A percentile compares a stretch with the other conserved stretches of the same genome.
Evolutionary conservation across 2,888 invertebrate genomes (phyloP).

Genomic region (Drosophila flavopinicola): DNA sequence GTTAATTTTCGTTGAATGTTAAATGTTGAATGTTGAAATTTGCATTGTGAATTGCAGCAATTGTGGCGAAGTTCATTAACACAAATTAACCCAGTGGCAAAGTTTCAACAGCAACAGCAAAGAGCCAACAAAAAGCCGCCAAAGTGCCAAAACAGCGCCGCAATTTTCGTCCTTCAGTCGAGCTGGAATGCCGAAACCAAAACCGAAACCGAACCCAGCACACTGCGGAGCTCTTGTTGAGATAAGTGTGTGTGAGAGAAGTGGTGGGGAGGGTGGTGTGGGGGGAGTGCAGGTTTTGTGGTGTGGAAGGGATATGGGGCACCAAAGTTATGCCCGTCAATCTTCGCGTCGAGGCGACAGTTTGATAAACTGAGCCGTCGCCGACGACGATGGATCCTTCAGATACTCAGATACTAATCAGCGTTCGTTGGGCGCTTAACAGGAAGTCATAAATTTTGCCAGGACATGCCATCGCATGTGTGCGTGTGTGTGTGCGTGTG

Average conservation of each 20-base stretch:
- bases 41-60: constrained; percentile 7
- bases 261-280: background rate
- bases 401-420: constrained; percentile 75
- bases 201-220: constrained; percentile 18
- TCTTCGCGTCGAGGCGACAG: constrained; percentile 69
- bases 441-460: constrained; percentile 76
- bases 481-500: constrained; percentile 24
- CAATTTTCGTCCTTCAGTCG: background rate
- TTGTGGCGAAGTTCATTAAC: constrained; percentile 38
- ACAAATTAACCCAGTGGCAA: constrained; percentile 48
- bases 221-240: constrained; percentile 7
- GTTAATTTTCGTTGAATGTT: no score
- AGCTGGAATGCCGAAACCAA: background rate
- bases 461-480: constrained; percentile 46
- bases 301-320: background rate
- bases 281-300: no score
- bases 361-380: constrained; percentile 73
- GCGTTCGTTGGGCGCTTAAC: constrained; percentile 66
- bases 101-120: constrained; percentile 10
- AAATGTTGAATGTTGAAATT: background rate
- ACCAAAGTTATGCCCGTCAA: constrained; percentile 67
- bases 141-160: constrained; percentile 12
- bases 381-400: constrained; percentile 40
- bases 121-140: constrained; percentile 15
- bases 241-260: constrained; percentile 3